Evolutionary conservation across 1,140 invertebrate genomes (phyloP).

Genomic region (Harpegnathos saltator): DNA sequence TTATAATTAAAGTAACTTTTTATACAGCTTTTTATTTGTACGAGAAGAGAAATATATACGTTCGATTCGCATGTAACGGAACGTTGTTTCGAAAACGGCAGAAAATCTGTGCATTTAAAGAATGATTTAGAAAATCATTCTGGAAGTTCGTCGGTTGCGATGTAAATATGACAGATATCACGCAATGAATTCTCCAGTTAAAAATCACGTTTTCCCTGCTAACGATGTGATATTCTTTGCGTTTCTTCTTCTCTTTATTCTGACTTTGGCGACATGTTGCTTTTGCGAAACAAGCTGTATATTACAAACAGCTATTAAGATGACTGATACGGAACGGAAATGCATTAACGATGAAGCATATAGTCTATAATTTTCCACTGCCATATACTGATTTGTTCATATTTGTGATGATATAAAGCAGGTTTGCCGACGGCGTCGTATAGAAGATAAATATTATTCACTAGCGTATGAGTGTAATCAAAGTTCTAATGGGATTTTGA

Average conservation of each 20-base stretch:
- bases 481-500: slow-evolving; percentile 42
- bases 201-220: neutral
- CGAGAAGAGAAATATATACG: slow-evolving; percentile 7
- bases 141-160: neutral
- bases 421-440: neutral
- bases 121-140: neutral
- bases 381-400: slow-evolving; percentile 63
- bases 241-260: slow-evolving; percentile 6
- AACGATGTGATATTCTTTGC: neutral
- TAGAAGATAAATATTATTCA: slow-evolving; percentile 25
- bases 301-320: neutral
- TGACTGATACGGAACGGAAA: slow-evolving; percentile 35
- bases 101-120: slow-evolving; percentile 17
- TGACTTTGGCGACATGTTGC: neutral
- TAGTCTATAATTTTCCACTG: slow-evolving; percentile 73
- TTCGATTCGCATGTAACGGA: slow-evolving; percentile 34
- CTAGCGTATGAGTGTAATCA: slow-evolving; percentile 41
- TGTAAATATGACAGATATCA: slow-evolving; percentile 28
- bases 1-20: slow-evolving; percentile 68
- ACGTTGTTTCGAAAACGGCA: slow-evolving; percentile 24
- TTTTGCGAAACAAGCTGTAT: slow-evolving; percentile 35
- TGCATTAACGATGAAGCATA: slow-evolving; percentile 44
- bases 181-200: neutral
- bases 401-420: slow-evolving; percentile 16
- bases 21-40: slow-evolving; percentile 74